Evolutionary conservation across 2,888 invertebrate genomes (phyloP), one percentile per base, ranked within the genome.

Genomic region (Andrena praecox): DNA sequence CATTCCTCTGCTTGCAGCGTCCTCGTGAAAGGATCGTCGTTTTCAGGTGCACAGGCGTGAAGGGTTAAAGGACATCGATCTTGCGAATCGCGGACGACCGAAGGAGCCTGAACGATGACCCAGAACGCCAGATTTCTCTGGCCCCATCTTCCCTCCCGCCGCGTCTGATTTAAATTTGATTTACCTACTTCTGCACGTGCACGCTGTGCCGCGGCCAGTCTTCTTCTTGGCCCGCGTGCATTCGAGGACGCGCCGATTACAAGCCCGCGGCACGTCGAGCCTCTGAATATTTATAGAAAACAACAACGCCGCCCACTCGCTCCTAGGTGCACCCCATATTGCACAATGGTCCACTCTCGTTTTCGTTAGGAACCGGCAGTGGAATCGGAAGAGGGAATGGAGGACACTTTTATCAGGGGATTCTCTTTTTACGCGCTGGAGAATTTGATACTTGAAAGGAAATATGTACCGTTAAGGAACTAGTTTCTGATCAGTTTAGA

Each of bases 51-150:
- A 52, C 52, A 20, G 52, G 52, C 7, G 52, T 20, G 2, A 52
- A 20, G 52, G 52, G 52, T 52, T 52, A 52, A 52, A 52, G 52
- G 8, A 52, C 8, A 52, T 52, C 52, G 52, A 52, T 52, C 66
- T n/a, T 52, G 20, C 8, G 20, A 68, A 68, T 54, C 68, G 12
- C 33, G 35, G 10, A 35, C 69, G 10, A 56, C 42, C 10, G 10
- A 42, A 52, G 66, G 59, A 31, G 27, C 16, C 60, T 54, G 73
- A 64, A 80, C 67, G 84, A 87, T 91, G 91, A 92, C 91, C 91
- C 90, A 91, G 89, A 91, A 86, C 81, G 88, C 89, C 91, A 91
- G 91, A 91, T 92, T 92, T 91, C 91, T 90, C 90, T 86, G 86
- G 77, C 84, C 84, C 79, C 56, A 35, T 82, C 80, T 72, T 85